Evolutionary conservation across 1,140 invertebrate species (phyloP).

Genomic region (Diabrotica virgifera): DNA sequence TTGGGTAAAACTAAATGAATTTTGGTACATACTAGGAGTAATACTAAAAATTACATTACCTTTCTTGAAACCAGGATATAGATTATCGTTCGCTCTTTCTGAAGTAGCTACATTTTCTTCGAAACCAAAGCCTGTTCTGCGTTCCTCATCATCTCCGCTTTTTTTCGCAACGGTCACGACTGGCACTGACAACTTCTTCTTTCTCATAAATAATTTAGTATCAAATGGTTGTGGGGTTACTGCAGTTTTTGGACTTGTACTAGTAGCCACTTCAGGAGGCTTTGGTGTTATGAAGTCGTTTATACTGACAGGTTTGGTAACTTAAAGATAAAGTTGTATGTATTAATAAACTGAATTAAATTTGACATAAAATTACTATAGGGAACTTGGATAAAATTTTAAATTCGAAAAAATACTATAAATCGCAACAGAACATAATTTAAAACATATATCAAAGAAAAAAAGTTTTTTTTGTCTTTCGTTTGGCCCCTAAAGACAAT

Average conservation of each 20-base stretch:
- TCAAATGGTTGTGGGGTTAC: constrained; percentile 29
- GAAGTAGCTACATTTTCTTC: constrained; percentile 47
- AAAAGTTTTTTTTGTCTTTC: too few species aligned
- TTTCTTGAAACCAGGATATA: constrained; percentile 36
- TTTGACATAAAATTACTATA: too few species aligned
- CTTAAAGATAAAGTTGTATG: background rate
- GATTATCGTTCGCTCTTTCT: constrained; percentile 18
- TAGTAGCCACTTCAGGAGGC: constrained; percentile 18
- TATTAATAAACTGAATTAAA: background rate
- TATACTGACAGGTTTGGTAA: constrained; percentile 42
- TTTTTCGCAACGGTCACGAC: constrained; percentile 38
- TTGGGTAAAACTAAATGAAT: too few species aligned
- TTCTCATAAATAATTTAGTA: constrained; percentile 46
- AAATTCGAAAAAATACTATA: too few species aligned
- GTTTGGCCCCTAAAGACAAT: too few species aligned
- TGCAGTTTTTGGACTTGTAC: constrained; percentile 21
- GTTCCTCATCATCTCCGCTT: constrained; percentile 17
- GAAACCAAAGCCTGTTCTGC: constrained; percentile 40
- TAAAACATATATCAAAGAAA: too few species aligned
- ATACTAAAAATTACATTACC: background rate
- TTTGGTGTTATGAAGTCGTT: constrained; percentile 32
- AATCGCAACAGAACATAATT: too few species aligned
- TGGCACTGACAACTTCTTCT: constrained; percentile 41
- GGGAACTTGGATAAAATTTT: too few species aligned
- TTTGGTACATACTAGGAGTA: too few species aligned